phyloP scores from a whole-genome alignment of 2,113 vertebrate genomes.

The Lepidiolamprologus cunningtoni region DNA sequence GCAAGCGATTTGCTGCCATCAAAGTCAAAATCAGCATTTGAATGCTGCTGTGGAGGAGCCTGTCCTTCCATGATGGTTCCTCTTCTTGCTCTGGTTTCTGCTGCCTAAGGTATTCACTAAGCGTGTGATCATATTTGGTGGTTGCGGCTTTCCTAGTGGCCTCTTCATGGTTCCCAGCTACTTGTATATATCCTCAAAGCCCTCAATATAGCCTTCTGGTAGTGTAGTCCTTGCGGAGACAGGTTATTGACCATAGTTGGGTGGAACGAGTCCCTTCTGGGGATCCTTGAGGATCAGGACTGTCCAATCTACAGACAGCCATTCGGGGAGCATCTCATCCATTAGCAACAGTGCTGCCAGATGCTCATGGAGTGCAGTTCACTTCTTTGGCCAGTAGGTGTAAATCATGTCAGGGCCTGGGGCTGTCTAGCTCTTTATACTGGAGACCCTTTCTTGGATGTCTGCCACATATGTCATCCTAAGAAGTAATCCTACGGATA shows the following conservation, averaged over 20 bases:
- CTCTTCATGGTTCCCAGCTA: background rate
- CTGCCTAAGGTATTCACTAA: background rate
- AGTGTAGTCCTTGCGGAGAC: fast-evolving
- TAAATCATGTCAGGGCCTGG: background rate
- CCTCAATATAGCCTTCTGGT: background rate
- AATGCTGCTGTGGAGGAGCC: background rate
- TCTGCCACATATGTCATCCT: background rate
- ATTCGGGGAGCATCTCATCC: background rate
- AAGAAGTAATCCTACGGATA: background rate
- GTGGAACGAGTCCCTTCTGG: background rate
- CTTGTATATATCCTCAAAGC: background rate
- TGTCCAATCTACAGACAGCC: background rate
- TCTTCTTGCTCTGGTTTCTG: background rate
- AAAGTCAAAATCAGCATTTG: fast-evolving
- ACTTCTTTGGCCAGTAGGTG: background rate
- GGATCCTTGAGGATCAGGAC: background rate
- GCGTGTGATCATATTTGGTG: background rate
- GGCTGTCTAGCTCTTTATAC: background rate
- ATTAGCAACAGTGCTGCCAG: background rate
- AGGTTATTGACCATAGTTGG: background rate
- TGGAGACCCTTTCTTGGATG: background rate
- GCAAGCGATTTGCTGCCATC: background rate
- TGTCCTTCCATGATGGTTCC: background rate
- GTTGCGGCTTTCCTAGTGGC: background rate
- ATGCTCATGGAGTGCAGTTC: background rate